Percentiles rank a stretch among this genome's conserved stretches.
phyloP scores from a whole-genome alignment of 2,113 vertebrate species.

The Syrrhaptes paradoxus region DNA sequence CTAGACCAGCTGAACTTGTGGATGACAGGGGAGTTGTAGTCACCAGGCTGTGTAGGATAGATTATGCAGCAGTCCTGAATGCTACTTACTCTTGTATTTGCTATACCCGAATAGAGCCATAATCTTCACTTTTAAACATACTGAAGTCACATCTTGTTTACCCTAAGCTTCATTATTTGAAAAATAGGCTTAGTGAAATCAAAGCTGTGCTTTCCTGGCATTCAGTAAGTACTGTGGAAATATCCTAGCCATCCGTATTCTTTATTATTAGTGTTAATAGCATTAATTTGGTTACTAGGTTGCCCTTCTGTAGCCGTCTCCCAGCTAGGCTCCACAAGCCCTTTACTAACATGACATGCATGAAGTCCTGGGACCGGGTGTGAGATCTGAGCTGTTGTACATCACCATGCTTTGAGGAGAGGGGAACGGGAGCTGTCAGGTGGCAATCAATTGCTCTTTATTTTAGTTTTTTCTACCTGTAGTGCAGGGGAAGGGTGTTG shows the following conservation, averaged over 20 bases:
- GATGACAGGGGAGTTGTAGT: not conserved
- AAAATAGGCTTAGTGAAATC: conserved; percentile 2
- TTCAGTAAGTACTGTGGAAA: not conserved
- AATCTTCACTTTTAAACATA: not conserved
- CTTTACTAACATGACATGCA: not conserved
- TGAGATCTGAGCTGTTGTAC: not conserved
- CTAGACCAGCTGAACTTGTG: not conserved
- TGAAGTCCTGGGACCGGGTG: not conserved
- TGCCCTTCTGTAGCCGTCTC: not conserved
- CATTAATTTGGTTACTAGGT: not conserved
- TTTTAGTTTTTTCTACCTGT: not conserved
- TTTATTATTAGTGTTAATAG: not conserved
- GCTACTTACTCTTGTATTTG: not conserved
- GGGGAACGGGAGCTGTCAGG: not conserved
- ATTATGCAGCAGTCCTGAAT: not conserved
- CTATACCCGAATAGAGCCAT: not conserved
- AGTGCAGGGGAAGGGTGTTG: not conserved
- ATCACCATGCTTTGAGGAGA: not conserved
- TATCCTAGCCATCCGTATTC: not conserved
- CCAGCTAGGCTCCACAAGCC: not conserved
- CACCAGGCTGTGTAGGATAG: not conserved
- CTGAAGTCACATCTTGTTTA: not conserved
- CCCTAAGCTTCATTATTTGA: conserved; percentile 9
- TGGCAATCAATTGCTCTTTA: not conserved
- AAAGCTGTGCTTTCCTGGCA: not conserved